These are phyloP conservation scores for Mustelus asterias DNA, from an alignment of 2,113 vertebrate species.

Conservation along the genomic window DNA sequence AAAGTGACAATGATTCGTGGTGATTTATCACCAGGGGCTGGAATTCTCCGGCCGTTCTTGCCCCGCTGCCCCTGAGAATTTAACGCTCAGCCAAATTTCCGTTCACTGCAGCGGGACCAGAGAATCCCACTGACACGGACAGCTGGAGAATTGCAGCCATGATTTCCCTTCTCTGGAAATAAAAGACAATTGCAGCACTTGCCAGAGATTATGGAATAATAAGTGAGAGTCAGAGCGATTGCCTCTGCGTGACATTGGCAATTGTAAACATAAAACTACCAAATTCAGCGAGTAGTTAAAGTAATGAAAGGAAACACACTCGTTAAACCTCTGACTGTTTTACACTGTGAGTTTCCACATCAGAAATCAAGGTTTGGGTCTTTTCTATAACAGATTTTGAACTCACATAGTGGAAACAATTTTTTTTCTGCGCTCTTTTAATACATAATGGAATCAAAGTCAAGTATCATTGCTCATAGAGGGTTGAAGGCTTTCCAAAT, in stretches of 20 bases:
- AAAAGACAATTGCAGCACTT: background rate
- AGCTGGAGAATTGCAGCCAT: too few species aligned
- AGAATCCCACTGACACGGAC: too few species aligned
- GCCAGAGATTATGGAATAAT: background rate
- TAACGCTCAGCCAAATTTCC: too few species aligned
- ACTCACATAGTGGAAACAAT: background rate
- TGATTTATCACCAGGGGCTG: background rate
- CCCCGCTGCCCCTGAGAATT: too few species aligned
- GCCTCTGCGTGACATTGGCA: background rate
- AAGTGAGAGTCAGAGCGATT: background rate
- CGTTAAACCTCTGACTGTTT: background rate
- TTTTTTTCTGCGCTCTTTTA: background rate
- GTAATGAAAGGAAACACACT: background rate
- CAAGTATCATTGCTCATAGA: background rate
- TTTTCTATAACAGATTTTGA: background rate
- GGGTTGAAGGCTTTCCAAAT: background rate
- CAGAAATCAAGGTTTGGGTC: background rate
- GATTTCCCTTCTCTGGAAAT: background rate
- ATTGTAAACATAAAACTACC: background rate
- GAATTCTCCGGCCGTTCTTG: too few species aligned
- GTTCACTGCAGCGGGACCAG: too few species aligned
- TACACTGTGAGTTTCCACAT: background rate
- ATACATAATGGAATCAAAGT: background rate
- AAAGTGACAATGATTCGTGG: background rate
- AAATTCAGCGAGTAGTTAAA: background rate